Conservation (phyloP, 2,113 vertebrate genomes). For the Raja brachyura region DNA sequence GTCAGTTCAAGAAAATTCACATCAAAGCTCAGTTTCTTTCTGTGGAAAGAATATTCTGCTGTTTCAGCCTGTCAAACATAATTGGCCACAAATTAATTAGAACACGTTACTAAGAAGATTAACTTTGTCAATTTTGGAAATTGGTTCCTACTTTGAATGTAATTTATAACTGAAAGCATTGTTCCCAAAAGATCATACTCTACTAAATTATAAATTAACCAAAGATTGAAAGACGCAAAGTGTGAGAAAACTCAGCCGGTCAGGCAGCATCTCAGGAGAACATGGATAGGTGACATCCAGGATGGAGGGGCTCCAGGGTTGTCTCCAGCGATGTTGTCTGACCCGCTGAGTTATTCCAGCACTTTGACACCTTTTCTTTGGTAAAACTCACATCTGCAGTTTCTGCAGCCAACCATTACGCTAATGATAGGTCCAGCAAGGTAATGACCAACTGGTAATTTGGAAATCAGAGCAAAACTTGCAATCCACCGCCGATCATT, state of each 20-base stretch:
- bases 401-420: not conserved
- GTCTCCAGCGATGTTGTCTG: no score
- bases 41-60: not conserved
- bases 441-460: not conserved
- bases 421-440: not conserved
- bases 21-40: not conserved
- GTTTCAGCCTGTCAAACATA: not conserved
- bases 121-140: not conserved
- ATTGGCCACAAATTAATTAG: not conserved
- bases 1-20: conserved; percentile 5
- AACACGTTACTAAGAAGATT: not conserved
- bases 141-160: not conserved
- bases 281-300: no score
- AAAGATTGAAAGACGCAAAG: no score
- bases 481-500: not conserved
- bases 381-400: no score
- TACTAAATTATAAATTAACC: not conserved
- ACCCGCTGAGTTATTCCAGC: no score
- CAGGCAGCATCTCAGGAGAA: no score
- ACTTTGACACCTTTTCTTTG: no score
- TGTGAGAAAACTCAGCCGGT: no score
- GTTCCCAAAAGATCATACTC: not conserved
- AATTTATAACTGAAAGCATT: not conserved
- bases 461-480: not conserved
- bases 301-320: no score